Evolutionary conservation across 2,113 vertebrate genomes (phyloP), one percentile per base, ranked within the genome.

Genomic region (Desmodus rotundus): DNA sequence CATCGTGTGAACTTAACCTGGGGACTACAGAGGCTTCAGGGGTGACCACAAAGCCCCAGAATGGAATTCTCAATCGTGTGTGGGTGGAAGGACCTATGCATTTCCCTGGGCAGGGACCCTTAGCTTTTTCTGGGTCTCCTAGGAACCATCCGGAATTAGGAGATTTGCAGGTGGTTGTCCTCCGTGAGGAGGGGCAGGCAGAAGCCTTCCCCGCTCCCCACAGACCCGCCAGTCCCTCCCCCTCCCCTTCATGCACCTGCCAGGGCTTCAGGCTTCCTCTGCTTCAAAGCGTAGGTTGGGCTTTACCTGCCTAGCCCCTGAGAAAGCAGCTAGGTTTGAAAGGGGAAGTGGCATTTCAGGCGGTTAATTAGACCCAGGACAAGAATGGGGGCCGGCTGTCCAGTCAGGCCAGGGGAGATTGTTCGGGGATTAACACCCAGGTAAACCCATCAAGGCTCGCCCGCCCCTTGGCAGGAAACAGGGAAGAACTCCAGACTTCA

Each of bases 361-460:
- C 93, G 93, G 98, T 96, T 98, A 98, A 99, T 99, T 99, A 99
- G 98, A 98, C 97, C 97, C 98, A 95, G 98, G 98, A 98, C 98
- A 98, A 98, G 98, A 99, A 98, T 97, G 98, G 98, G 97, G 97
- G 97, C 96, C 96, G 98, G 83, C 87, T 96, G 94, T 61, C 2
- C 36, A 95, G 97, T 97, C 97, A 97, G 96, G 98, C 98, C 97
- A 52, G 87, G 93, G 96, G 93, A 92, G 95, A 98, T 98, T 98
- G 98, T 98, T 95, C 88, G 88, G 94, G 98, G 99, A 98, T 99
- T 99, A 99, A 98, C 98, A 98, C 98, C 96, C 98, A 98, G 98
- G 97, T 98, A 98, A 99, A 98, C 97, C 98, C 97, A 98, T 98
- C 98, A 98, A 98, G 96, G 96, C 97, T 89, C 82, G 63, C 90